Evolutionary conservation across 2,113 vertebrate genomes (phyloP).

Genomic region (Orthonyx spaldingii): DNA sequence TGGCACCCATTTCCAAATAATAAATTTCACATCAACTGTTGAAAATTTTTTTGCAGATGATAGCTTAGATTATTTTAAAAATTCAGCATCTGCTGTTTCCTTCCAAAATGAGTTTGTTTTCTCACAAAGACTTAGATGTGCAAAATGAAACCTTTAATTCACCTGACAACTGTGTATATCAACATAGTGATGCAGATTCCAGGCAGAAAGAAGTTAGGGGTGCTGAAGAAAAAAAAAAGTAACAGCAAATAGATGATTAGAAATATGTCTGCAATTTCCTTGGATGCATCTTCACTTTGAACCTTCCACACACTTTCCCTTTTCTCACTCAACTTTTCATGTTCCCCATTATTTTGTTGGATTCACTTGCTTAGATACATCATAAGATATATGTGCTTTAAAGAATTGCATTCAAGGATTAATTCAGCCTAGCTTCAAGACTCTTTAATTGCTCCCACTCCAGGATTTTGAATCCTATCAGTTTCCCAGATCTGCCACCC

Average conservation of each 20-base stretch:
- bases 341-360: not conserved
- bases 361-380: not conserved
- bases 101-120: not conserved
- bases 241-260: not conserved
- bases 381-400: not conserved
- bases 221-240: fast-evolving
- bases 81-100: not conserved
- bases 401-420: not conserved
- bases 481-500: not conserved
- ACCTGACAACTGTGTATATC: not conserved
- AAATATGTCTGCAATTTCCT: not conserved
- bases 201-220: not conserved
- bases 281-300: not conserved
- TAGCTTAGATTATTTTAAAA: not conserved
- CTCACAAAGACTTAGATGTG: not conserved
- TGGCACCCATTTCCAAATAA: not conserved
- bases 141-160: not conserved
- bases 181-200: not conserved
- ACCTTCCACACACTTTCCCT: not conserved
- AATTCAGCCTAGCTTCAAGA: not conserved
- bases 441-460: not conserved
- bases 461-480: not conserved
- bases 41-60: not conserved
- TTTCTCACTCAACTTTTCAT: not conserved
- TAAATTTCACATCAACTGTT: not conserved